A percentile compares a stretch with the other conserved stretches of the same genome.
Conservation (phyloP, 2,113 vertebrate species). For the Lampris megalopsis region DNA sequence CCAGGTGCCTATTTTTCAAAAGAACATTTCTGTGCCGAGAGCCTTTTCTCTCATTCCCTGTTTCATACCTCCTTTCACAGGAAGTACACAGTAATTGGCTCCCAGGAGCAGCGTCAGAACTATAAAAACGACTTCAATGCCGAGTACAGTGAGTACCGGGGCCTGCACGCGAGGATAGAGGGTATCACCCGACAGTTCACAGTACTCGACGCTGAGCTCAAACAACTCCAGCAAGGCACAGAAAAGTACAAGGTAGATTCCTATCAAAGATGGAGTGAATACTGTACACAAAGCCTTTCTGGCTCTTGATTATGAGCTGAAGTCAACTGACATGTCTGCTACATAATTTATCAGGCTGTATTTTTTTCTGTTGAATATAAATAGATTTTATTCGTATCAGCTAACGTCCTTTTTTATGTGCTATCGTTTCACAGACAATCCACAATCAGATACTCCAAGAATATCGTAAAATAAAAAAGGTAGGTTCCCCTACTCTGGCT, state of each 20-base stretch:
- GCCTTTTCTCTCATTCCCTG: background rate
- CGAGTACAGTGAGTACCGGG: constrained; percentile 94
- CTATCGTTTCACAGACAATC: constrained; percentile 85
- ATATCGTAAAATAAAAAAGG: constrained; percentile 98
- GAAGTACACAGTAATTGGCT: constrained; percentile 91
- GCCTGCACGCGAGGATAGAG: constrained; percentile 93
- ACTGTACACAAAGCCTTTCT: background rate
- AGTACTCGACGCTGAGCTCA: constrained; percentile 92
- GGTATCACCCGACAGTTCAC: constrained; percentile 93
- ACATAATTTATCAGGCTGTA: background rate
- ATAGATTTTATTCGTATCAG: background rate
- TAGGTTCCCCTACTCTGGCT: constrained; percentile 51
- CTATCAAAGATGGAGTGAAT: background rate
- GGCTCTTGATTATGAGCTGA: too few relatives aligned
- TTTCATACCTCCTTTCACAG: constrained; percentile 65
- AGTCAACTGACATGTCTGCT: too few relatives aligned
- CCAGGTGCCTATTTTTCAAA: background rate
- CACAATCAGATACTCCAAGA: constrained; percentile 98
- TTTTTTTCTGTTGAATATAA: background rate
- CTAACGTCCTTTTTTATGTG: background rate
- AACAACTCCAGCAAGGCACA: constrained; percentile 91
- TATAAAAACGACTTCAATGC: constrained; percentile 98
- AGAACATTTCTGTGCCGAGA: background rate
- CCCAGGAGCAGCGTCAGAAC: constrained; percentile 93
- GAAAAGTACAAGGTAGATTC: constrained; percentile 92